phyloP scores from a whole-genome alignment of 2,113 vertebrate genomes.

The Mobula birostris region DNA sequence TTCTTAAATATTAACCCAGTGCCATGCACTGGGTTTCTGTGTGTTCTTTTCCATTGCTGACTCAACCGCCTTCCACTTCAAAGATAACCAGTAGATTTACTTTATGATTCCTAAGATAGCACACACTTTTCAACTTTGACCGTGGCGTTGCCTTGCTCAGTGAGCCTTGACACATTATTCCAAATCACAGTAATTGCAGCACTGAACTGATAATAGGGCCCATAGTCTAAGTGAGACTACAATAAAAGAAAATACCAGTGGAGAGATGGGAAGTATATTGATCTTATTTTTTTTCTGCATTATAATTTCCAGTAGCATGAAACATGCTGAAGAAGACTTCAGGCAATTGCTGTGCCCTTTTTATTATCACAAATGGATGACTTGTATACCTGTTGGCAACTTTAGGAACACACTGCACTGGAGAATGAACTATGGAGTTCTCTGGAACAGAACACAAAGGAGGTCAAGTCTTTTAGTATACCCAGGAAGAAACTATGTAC shows the following conservation, averaged over 20 bases:
- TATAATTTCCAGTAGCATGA: background rate
- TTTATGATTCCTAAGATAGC: slow-evolving; percentile 27
- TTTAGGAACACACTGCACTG: too few relatives aligned
- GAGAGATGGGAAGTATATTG: background rate
- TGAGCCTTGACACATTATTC: slow-evolving; percentile 20
- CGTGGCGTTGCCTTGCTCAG: background rate
- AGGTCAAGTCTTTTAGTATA: too few relatives aligned
- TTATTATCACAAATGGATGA: background rate
- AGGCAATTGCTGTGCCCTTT: background rate
- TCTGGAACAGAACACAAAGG: too few relatives aligned
- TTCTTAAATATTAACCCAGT: background rate
- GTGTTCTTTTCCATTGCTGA: slow-evolving; percentile 25
- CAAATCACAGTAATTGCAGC: background rate
- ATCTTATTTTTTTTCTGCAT: too few relatives aligned
- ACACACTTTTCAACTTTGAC: slow-evolving; percentile 4
- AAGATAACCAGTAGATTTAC: background rate
- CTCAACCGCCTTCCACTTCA: background rate
- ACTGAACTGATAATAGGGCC: background rate
- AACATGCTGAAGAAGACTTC: background rate
- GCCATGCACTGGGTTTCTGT: background rate
- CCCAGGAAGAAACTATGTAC: too few relatives aligned
- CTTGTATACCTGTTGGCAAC: background rate
- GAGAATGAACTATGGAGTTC: too few relatives aligned
- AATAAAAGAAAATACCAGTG: background rate
- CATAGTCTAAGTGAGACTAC: background rate